A percentile compares a stretch with the other conserved stretches of the same genome.
Conservation (phyloP, 2,113 vertebrate species). For the Blennius ocellaris region DNA sequence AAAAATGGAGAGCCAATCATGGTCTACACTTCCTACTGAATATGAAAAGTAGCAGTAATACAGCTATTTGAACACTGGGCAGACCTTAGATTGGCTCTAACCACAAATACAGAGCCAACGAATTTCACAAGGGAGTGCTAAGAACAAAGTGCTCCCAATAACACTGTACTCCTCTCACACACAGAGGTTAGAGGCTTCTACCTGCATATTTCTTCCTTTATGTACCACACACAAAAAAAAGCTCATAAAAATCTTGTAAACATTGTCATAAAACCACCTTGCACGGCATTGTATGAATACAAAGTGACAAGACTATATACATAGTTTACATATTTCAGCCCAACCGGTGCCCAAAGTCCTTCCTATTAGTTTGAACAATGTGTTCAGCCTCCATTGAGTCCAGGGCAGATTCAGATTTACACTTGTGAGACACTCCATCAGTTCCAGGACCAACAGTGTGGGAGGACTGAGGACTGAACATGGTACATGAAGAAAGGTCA, state of each 20-base stretch:
- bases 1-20: conserved; percentile 36
- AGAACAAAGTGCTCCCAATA: conserved; percentile 64
- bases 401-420: background rate
- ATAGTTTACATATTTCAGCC: conserved; percentile 33
- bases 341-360: conserved; percentile 10
- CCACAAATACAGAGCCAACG: conserved; percentile 55
- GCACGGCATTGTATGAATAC: conserved; percentile 30
- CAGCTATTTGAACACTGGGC: conserved; percentile 41
- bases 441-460: conserved; percentile 1
- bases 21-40: conserved; percentile 27
- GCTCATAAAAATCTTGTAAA: conserved; percentile 63
- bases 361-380: background rate
- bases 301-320: conserved; percentile 38
- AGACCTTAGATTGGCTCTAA: conserved; percentile 46
- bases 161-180: conserved; percentile 23
- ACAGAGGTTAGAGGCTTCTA: conserved; percentile 17
- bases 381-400: conserved; percentile 5
- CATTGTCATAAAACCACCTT: conserved; percentile 32
- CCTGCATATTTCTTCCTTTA: conserved; percentile 27
- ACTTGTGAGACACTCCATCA: conserved; percentile 1
- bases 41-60: conserved; percentile 39
- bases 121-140: conserved; percentile 68
- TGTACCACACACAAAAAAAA: conserved; percentile 63
- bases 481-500: too few relatives aligned
- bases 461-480: background rate